Base-by-base conservation (phyloP, 2,113 vertebrate genomes). In the Eretmochelys imbricata region DNA sequence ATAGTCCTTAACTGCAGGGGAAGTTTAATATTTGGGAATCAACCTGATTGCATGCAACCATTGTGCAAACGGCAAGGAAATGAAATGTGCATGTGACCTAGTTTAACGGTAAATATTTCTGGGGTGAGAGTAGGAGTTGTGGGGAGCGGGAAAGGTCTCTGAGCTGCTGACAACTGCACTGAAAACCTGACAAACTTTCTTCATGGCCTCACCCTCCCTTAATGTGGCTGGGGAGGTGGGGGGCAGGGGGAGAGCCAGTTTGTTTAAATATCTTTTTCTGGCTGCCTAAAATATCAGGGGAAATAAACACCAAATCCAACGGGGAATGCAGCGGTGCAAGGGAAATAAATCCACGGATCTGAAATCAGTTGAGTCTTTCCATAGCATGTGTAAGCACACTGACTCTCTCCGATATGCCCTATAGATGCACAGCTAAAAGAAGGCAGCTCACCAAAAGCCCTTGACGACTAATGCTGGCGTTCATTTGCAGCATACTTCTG, bases 21-120 rank as follows among this genome's bases (percentile, higher is more conserved):
- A 89, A 97, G 97, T 95, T 72, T 98, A 97, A 96, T 97, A 97
- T 94, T 46, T 85, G 69, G 94, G 97, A 92, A 94, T 57, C 94
- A 69, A 59, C 62, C 51, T 17, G 93, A 93, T 65, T 85, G 96
- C 95, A 98, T 95, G 97, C 97, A 91, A 89, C 95, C 97, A 98
- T 98, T 98, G 97, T 98, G 94, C 86, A 94, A 94, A 88, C 3
- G 59, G 96, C 82, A 5, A 96, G 97, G 97, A 97, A 98, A 98
- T 96, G 95, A 97, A 96, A 91, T 54, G 94, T 10, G 94, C 96
- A 90, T 57, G 91, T 98, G 98, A 97, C 96, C 96, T 83, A 90
- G 97, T 97, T 97, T 98, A 98, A 98, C 97, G 98, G 97, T 98
- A 94, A 46, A 51, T 97, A 95, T 98, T 98, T 98, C 96, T 97